These are phyloP conservation scores for Centroberyx gerrardi DNA, from an alignment of 2,797 vertebrate species.

Conservation along the genomic window DNA sequence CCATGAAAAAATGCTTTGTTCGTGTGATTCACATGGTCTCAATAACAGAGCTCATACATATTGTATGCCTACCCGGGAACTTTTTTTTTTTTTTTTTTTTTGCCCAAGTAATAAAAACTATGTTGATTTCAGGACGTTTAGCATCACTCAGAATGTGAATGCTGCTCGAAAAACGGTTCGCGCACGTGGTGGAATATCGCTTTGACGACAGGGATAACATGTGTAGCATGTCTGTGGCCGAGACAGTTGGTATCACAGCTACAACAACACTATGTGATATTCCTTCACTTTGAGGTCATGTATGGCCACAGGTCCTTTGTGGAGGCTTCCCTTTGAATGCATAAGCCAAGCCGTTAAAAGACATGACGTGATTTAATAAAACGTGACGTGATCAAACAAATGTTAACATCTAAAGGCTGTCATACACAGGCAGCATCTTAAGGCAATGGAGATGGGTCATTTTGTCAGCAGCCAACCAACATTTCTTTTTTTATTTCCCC, in stretches of 20 bases:
- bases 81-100: slow-evolving; percentile 26
- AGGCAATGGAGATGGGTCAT: slow-evolving; percentile 19
- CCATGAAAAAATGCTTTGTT: slow-evolving; percentile 92
- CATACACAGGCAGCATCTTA: slow-evolving; percentile 43
- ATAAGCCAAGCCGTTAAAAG: slow-evolving; percentile 47
- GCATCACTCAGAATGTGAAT: slow-evolving; percentile 40
- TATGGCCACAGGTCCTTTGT: slow-evolving; percentile 35
- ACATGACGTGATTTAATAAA: slow-evolving; percentile 51
- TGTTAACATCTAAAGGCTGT: slow-evolving; percentile 49
- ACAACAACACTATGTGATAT: slow-evolving; percentile 37
- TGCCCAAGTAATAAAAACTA: slow-evolving; percentile 36
- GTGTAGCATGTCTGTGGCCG: slow-evolving; percentile 36
- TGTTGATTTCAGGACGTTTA: slow-evolving; percentile 62
- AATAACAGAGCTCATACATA: slow-evolving; percentile 86
- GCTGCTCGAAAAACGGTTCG: slow-evolving; percentile 28
- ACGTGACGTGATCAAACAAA: slow-evolving; percentile 50
- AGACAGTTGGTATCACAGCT: slow-evolving; percentile 37
- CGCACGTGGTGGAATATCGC: slow-evolving; percentile 11
- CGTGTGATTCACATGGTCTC: slow-evolving; percentile 90
- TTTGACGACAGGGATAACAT: slow-evolving; percentile 37
- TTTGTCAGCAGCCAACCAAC: slow-evolving; percentile 30
- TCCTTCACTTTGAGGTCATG: slow-evolving; percentile 47
- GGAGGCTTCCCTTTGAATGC: slow-evolving; percentile 44
- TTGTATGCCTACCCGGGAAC: slow-evolving; percentile 69
- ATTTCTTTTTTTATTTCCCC: slow-evolving; percentile 8